Percentiles rank a stretch among this genome's conserved stretches.
Evolutionary conservation across 2,113 vertebrate genomes (phyloP).

Genomic region (Euleptes europaea): DNA sequence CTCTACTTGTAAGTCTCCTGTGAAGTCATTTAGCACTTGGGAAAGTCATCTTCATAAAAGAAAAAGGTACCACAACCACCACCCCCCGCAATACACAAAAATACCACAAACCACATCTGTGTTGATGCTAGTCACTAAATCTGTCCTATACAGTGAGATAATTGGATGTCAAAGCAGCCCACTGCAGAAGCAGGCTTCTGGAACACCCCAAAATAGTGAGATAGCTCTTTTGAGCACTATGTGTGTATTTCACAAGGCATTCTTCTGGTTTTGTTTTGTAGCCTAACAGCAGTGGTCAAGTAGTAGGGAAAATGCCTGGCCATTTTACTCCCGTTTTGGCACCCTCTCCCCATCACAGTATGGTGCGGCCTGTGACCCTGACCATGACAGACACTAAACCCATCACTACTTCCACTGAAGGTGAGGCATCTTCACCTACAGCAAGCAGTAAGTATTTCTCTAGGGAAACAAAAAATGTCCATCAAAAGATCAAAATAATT

Average conservation of each 20-base stretch:
- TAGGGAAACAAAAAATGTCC: constrained; percentile 81
- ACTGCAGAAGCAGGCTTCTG: neutral
- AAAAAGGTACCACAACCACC: neutral
- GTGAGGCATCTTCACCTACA: constrained; percentile 83
- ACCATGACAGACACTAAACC: constrained; percentile 98
- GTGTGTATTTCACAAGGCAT: constrained; percentile 74
- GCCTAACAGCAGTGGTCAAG: constrained; percentile 98
- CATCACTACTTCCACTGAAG: constrained; percentile 99
- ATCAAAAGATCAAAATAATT: constrained; percentile 60
- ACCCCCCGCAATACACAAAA: neutral
- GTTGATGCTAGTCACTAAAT: neutral
- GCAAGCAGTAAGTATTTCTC: constrained; percentile 76
- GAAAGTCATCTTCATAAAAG: neutral
- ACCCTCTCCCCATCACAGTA: constrained; percentile 96
- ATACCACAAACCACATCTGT: neutral
- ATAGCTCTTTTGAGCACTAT: constrained; percentile 45
- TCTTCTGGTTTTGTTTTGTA: constrained; percentile 81
- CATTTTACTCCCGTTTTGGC: constrained; percentile 99
- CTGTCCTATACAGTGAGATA: neutral
- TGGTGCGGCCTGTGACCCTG: constrained; percentile 94
- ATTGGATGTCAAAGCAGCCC: neutral
- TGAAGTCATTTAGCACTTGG: neutral
- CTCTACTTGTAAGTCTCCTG: neutral
- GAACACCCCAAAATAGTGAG: constrained; percentile 24
- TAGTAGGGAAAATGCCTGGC: constrained; percentile 96